Evolutionary conservation across 2,888 invertebrate genomes (phyloP), one percentile per base, ranked within the genome.

Genomic region (Ceriagrion tenellum): DNA sequence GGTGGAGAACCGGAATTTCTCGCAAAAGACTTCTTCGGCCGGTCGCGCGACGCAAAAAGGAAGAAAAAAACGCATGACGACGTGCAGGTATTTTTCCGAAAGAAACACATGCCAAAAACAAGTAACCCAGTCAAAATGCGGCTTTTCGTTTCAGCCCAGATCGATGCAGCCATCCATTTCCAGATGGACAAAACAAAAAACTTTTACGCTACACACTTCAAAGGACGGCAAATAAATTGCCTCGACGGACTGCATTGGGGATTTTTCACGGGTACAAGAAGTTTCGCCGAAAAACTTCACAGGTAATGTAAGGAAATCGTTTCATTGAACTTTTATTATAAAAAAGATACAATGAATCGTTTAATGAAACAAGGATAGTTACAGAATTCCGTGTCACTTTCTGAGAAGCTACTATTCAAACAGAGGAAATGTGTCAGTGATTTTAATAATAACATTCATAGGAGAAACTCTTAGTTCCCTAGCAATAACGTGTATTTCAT

Each of bases 121-220:
- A 35, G 81, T 35, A 13, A 35, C 30, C 1, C 30, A 81, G 81
- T 35, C 81, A 18, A 81, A 35, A 81, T 81, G 81, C 13, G 81
- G 35, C 26, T 81, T 35, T 81, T 18, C 81, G 30, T 35, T 35
- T 81, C 81, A 18, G 26, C 30, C 81, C 30, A 35, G 35, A 81
- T 81, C 81, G 35, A 81, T 81, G 81, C 81, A 81, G 35, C 81
- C 81, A 35, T 81, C 81, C 30, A 18, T 69, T 69, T 69, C 69
- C 69, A n/a, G n/a, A n/a, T 10, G 4, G 69, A n/a, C 12, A 8
- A 8, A 69, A 69, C n/a, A n/a, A 81, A 81, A 81, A 81, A 81
- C n/a, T 13, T 69, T 26, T 4, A n/a, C 35, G 26, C 35, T 12
- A 3, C 81, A 10, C 3, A 69, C 69, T 69, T 18, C 30, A 35